Evolutionary conservation across 1,140 invertebrate species (phyloP).

Genomic region (Drosophila nigromelanica): DNA sequence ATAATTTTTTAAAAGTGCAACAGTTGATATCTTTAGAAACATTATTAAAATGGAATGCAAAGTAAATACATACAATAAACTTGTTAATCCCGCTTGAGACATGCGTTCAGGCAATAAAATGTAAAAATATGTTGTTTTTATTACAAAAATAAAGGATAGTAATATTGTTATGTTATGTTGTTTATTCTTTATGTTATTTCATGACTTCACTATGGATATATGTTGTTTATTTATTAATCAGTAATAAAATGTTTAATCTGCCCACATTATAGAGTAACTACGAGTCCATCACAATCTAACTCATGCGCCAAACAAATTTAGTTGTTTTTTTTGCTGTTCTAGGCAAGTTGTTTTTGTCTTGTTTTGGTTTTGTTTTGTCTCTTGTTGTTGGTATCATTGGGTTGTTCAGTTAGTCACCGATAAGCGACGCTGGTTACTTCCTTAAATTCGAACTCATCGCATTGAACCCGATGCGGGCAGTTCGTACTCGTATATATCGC

Average conservation of each 20-base stretch:
- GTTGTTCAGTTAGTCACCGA: constrained; percentile 43
- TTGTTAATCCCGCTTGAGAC: no score
- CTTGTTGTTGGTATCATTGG: constrained; percentile 18
- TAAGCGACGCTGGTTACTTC: constrained; percentile 55
- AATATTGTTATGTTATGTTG: no score
- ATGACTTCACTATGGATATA: no score
- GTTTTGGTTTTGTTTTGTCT: constrained; percentile 16
- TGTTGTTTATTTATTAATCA: no score
- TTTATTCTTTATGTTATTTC: no score
- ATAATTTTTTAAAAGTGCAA: neutral
- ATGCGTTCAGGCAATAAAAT: no score
- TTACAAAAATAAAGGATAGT: no score
- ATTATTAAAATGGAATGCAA: neutral
- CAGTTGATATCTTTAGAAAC: neutral
- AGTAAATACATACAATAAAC: no score
- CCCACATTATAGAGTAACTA: neutral
- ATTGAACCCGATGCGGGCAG: constrained; percentile 55
- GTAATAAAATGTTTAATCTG: no score
- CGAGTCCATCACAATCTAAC: neutral
- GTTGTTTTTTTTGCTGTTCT: constrained; percentile 33
- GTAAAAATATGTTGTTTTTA: no score
- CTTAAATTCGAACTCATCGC: constrained; percentile 68
- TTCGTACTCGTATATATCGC: constrained; percentile 33
- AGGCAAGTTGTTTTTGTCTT: constrained; percentile 25
- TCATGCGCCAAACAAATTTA: neutral